Evolutionary conservation across 2,797 vertebrate genomes (phyloP), one percentile per base, ranked within the genome.

Genomic region (Hipposideros larvatus): DNA sequence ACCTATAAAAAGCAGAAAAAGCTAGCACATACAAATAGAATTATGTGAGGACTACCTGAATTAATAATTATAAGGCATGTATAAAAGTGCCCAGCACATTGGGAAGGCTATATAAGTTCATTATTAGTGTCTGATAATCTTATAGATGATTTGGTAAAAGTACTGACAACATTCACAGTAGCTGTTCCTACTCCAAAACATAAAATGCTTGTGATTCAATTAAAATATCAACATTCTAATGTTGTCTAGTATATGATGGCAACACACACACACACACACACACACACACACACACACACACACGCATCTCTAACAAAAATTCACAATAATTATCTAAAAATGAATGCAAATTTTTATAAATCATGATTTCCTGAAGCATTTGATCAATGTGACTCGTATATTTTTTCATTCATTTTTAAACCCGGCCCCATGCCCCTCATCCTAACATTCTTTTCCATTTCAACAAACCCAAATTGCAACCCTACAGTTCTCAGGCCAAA

Each of bases 341-440:
- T 87, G 51, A 68, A n/a, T 34, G 2, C 22, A 37, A 57, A 28
- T 21, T 88, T 34, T 51, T 57, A 80, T 2, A 74, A 15, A 78
- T 80, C 61, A 66, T 13, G 31, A 66, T 28, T 78, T 95, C 19
- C 71, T 84, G 15, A 66, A 74, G 18, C 65, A 59, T 8, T 41
- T 73, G n/a, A 87, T 75, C 66, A 68, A 26, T 26, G 15, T 51
- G 19, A 68, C 26, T 84, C 19, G 66, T 66, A 28, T 46, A 24
- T 48, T 43, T 59, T 51, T 37, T 28, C 22, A 71, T 19, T 82
- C 26, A 55, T 37, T 61, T 87, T 83, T 51, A 26, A 37, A 22
- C 11, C 31, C 19, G 70, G 14, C 24, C 11, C 5, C 4, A 34
- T 37, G 0, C 0, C 22, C 5, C 14, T 18, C 4, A 34, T 77